Evolutionary conservation across 2,888 invertebrate species (phyloP).

Genomic region (Nephrocerus scutellatus): DNA sequence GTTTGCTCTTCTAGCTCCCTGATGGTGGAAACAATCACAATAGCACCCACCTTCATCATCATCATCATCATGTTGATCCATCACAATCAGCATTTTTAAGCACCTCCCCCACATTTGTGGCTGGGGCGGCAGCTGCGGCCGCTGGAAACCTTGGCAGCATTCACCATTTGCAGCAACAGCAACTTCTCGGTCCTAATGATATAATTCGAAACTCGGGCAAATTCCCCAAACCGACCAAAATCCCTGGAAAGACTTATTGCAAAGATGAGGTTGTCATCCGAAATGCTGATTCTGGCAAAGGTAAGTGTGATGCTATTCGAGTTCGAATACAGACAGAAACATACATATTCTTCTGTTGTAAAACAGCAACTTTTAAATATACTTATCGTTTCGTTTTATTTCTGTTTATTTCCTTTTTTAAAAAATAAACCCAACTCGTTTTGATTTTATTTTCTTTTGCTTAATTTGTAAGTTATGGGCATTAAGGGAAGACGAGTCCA

Average conservation of each 20-base stretch:
- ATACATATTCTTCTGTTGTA: background rate
- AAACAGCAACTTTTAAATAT: conserved; percentile 3
- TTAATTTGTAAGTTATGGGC: conserved; percentile 75
- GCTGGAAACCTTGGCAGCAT: conserved; percentile 41
- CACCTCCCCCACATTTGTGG: conserved; percentile 50
- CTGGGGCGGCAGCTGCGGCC: conserved; percentile 33
- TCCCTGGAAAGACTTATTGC: conserved; percentile 87
- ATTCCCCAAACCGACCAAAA: conserved; percentile 79
- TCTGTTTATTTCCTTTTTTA: background rate
- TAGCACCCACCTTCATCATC: conserved; percentile 28
- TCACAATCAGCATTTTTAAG: conserved; percentile 48
- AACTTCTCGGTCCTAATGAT: conserved; percentile 71
- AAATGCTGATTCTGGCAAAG: conserved; percentile 94
- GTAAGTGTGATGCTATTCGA: conserved; percentile 49
- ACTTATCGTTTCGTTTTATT: no score
- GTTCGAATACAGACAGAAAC: background rate
- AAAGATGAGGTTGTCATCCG: conserved; percentile 93
- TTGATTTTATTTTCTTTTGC: conserved; percentile 20
- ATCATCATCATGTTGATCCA: conserved; percentile 27
- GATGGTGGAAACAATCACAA: conserved; percentile 23
- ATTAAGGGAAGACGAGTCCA: conserved; percentile 97
- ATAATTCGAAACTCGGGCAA: conserved; percentile 82
- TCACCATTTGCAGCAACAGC: conserved; percentile 41
- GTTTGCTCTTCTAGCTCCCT: conserved; percentile 27
- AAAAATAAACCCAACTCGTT: background rate